These are phyloP conservation scores for Drosophila siamana DNA, from an alignment of 2,888 invertebrate genomes.

Conservation along the genomic window DNA sequence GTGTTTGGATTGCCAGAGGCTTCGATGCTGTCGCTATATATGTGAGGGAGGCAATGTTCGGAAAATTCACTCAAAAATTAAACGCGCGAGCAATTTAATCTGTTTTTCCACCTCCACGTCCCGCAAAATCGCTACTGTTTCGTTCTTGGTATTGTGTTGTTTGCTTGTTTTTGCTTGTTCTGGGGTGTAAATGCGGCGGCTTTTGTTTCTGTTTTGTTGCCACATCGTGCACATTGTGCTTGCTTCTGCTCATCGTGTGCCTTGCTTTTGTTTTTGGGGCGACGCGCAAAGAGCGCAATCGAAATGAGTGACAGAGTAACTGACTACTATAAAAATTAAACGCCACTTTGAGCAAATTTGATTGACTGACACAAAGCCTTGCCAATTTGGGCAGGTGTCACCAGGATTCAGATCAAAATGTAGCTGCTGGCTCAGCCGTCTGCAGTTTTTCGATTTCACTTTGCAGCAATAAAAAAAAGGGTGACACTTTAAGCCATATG, in stretches of 20 bases:
- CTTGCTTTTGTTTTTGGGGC: not conserved
- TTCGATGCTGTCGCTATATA: not conserved
- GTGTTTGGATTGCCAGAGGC: not conserved
- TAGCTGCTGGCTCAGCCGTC: not conserved
- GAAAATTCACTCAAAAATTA: slow-evolving; percentile 55
- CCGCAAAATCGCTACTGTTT: not conserved
- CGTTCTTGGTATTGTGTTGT: slow-evolving; percentile 25
- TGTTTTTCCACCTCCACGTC: slow-evolving; percentile 8
- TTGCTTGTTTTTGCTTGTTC: slow-evolving; percentile 44
- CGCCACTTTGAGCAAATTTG: slow-evolving; percentile 61
- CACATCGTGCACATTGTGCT: slow-evolving; percentile 22
- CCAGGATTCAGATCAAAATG: slow-evolving; percentile 10
- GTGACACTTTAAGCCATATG: not conserved
- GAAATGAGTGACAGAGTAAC: slow-evolving; percentile 25
- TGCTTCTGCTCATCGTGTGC: not conserved
- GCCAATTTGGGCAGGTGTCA: slow-evolving; percentile 58
- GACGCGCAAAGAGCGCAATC: not conserved
- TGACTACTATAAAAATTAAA: slow-evolving; percentile 69
- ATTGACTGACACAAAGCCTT: slow-evolving; percentile 66
- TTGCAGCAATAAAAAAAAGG: not conserved
- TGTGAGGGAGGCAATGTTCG: slow-evolving; percentile 1
- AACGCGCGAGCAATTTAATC: slow-evolving; percentile 39
- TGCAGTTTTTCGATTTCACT: not conserved
- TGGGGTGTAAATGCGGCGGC: slow-evolving; percentile 58
- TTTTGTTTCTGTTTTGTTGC: slow-evolving; percentile 51